A percentile compares a stretch with the other conserved stretches of the same genome.
These are phyloP conservation scores for Enteromius anoplus DNA, from an alignment of 2,797 vertebrate genomes.

Conservation along the genomic window DNA sequence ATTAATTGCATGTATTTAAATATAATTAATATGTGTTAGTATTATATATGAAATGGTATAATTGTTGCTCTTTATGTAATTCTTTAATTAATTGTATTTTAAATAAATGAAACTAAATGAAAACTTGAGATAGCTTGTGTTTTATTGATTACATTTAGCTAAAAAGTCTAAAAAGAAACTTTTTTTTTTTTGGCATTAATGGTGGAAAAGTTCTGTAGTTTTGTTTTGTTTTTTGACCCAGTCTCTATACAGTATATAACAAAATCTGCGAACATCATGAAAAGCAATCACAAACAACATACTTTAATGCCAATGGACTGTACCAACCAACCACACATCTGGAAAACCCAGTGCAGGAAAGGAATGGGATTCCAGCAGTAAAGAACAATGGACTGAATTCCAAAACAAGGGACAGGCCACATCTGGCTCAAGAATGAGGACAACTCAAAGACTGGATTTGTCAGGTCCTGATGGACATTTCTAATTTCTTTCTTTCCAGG, in stretches of 20 bases:
- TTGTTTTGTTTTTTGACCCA: background rate
- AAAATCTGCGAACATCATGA: background rate
- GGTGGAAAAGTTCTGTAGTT: background rate
- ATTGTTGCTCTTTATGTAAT: background rate
- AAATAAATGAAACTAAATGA: background rate
- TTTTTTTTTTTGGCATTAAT: background rate
- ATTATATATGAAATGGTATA: background rate
- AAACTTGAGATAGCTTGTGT: background rate
- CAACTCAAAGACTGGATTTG: slow-evolving; percentile 23
- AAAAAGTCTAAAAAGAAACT: too few relatives aligned
- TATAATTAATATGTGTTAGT: background rate
- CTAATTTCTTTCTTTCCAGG: slow-evolving; percentile 33
- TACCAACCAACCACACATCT: slow-evolving; percentile 52
- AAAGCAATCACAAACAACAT: slow-evolving; percentile 25
- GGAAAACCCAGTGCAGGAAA: slow-evolving; percentile 47
- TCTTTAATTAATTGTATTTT: background rate
- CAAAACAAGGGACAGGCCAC: slow-evolving; percentile 53
- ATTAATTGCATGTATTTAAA: too few relatives aligned
- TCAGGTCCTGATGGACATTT: slow-evolving; percentile 40
- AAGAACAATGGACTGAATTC: slow-evolving; percentile 73
- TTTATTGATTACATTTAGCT: background rate
- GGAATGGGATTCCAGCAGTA: slow-evolving; percentile 61
- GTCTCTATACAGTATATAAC: background rate
- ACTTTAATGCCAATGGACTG: slow-evolving; percentile 21
- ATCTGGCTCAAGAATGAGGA: slow-evolving; percentile 26